Base-by-base conservation (phyloP, 2,888 invertebrate species). In the Amphipyra berbera region DNA sequence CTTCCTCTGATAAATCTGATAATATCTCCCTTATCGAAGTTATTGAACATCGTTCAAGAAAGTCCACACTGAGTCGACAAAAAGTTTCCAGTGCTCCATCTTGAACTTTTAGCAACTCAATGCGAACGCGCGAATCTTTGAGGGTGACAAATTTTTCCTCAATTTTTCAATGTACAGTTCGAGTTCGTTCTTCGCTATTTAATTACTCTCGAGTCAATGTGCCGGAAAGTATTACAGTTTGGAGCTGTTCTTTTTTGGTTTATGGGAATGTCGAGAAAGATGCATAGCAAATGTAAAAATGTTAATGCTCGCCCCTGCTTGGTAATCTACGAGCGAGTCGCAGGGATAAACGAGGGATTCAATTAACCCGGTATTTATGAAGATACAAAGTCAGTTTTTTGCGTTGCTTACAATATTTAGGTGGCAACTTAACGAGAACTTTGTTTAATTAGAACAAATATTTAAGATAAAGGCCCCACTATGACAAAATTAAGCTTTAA, bases 111-210 rank as follows among this genome's bases (percentile, higher is more conserved):
- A 57, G 63, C 61, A 70, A 70, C 62, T 75, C 69, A 64, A 73
- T 76, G 61, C 54, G 76, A 79, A 67, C 62, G 70, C 76, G 68
- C 64, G 21, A 69, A 67, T 75, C 68, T 74, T 72, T 62, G 68
- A 71, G 69, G 66, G 68, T 78, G 71, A 78, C 69, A 78, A 74
- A 73, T 76, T 78, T 72, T 73, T 62, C 68, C 66, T 70, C 73
- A 78, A 68, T 78, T 78, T 78, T 78, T 73, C 73, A 68, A 72
- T 65, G 62, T 73, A 70, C 47, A 47, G 60, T 62, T 48, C 27
- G 56, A 70, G 56, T 66, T 64, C 57, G 35, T 61, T 70, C 61
- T 62, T 52, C 30, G 42, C 53, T 71, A 78, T 78, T 77, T 78
- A 78, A 78, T 77, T 73, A 75, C 70, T 57, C 49, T 46, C 35